A percentile compares a stretch with the other conserved stretches of the same genome.
These are phyloP conservation scores for Nycteola revayana DNA, from an alignment of 2,888 invertebrate genomes.

Conservation along the genomic window DNA sequence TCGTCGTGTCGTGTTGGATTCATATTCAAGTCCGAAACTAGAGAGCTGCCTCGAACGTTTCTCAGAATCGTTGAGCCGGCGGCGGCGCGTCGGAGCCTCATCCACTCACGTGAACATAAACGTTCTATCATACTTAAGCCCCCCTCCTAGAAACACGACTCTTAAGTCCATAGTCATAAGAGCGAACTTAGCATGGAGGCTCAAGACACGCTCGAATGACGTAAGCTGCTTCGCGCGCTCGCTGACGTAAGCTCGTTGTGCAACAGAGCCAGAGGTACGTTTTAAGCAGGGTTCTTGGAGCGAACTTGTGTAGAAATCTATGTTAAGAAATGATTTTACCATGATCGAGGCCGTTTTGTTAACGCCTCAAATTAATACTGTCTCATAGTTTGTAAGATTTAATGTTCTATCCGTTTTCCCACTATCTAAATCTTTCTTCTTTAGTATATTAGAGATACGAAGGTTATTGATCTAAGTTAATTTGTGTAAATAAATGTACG, in stretches of 20 bases:
- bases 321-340: constrained; percentile 70
- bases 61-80: constrained; percentile 79
- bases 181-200: constrained; percentile 56
- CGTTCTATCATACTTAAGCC: constrained; percentile 71
- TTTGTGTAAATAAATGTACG: too few species aligned
- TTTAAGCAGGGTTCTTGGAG: constrained; percentile 74
- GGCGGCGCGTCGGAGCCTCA: constrained; percentile 77
- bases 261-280: constrained; percentile 77
- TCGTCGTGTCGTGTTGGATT: constrained; percentile 60
- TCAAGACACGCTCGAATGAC: constrained; percentile 69
- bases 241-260: constrained; percentile 82
- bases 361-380: too few species aligned
- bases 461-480: too few species aligned
- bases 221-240: constrained; percentile 76
- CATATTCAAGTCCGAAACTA: constrained; percentile 77
- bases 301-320: constrained; percentile 76
- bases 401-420: too few species aligned
- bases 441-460: too few species aligned
- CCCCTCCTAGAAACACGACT: constrained; percentile 45
- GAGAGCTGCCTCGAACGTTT: constrained; percentile 72
- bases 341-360: constrained; percentile 59
- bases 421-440: too few species aligned
- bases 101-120: constrained; percentile 80
- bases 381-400: too few species aligned
- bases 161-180: constrained; percentile 50